Conservation (phyloP, 2,797 vertebrate genomes). For the Acanthis flammea region DNA sequence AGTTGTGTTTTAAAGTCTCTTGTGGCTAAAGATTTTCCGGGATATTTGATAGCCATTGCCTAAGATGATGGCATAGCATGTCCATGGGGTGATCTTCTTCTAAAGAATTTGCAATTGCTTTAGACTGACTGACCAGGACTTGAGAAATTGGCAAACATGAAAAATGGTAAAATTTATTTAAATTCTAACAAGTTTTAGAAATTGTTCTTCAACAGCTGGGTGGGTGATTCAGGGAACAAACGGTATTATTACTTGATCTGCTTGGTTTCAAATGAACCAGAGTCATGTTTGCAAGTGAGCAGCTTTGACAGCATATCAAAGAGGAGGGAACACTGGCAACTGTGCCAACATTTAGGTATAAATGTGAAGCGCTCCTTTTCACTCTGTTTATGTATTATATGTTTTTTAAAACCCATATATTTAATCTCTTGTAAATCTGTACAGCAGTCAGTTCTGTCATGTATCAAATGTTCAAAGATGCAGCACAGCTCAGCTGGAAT, state of each 20-base stretch:
- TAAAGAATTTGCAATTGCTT: not conserved
- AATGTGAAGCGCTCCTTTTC: not conserved
- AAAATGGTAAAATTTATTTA: not conserved
- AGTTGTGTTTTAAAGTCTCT: not conserved
- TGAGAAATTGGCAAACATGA: not conserved
- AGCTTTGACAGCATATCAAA: not conserved
- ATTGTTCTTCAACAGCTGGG: not conserved
- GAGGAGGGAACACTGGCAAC: not conserved
- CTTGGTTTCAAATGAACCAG: not conserved
- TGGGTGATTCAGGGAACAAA: not conserved
- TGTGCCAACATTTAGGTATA: not conserved
- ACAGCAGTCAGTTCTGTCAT: not conserved
- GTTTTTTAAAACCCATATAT: not conserved
- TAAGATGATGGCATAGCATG: not conserved
- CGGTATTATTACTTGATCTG: not conserved
- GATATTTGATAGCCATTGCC: not conserved
- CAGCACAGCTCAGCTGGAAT: not conserved
- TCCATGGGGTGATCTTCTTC: not conserved
- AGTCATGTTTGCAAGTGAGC: not conserved
- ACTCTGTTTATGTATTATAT: not conserved
- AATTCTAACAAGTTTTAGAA: not conserved
- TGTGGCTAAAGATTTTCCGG: not conserved
- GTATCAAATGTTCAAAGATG: not conserved
- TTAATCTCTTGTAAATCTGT: slow-evolving; percentile 11
- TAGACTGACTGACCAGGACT: not conserved